These are phyloP conservation scores for Crematogaster levior DNA, from an alignment of 2,888 invertebrate species.

Conservation along the genomic window DNA sequence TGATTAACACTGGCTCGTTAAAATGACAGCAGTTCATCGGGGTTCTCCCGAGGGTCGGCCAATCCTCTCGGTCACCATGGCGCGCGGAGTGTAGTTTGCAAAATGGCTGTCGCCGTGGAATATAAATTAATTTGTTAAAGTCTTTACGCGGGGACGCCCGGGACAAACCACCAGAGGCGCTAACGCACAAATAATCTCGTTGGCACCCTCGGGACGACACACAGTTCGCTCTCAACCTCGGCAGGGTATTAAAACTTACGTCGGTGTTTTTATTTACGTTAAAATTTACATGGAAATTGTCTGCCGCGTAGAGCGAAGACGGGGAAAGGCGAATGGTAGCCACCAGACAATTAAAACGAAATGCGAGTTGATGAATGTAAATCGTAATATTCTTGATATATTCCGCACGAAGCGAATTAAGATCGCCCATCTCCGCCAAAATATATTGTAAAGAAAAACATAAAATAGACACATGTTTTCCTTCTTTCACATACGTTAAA, in stretches of 20 bases:
- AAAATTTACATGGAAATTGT: constrained; percentile 60
- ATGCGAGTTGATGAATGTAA: constrained; percentile 33
- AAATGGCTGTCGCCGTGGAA: constrained; percentile 63
- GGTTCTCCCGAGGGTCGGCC: constrained; percentile 47
- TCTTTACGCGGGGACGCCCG: constrained; percentile 37
- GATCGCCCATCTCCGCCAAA: background rate
- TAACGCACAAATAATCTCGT: constrained; percentile 61
- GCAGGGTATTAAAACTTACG: constrained; percentile 66
- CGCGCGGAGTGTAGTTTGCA: constrained; percentile 41
- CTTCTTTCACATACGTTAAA: background rate
- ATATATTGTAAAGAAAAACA: background rate
- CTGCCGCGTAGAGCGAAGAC: background rate
- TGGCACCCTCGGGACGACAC: constrained; percentile 18
- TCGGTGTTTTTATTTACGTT: constrained; percentile 66
- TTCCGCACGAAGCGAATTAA: background rate
- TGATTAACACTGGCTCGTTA: constrained; percentile 51
- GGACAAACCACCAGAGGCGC: constrained; percentile 54
- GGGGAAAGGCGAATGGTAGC: background rate
- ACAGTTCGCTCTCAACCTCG: constrained; percentile 19
- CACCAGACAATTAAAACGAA: constrained; percentile 33
- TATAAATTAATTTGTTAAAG: constrained; percentile 72
- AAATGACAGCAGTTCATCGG: constrained; percentile 48
- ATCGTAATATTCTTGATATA: constrained; percentile 26
- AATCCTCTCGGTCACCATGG: constrained; percentile 25
- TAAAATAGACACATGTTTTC: background rate